Percentiles rank a stretch among this genome's conserved stretches.
Evolutionary conservation across 2,888 invertebrate genomes (phyloP).

Genomic region (Stenotaenia linearis): DNA sequence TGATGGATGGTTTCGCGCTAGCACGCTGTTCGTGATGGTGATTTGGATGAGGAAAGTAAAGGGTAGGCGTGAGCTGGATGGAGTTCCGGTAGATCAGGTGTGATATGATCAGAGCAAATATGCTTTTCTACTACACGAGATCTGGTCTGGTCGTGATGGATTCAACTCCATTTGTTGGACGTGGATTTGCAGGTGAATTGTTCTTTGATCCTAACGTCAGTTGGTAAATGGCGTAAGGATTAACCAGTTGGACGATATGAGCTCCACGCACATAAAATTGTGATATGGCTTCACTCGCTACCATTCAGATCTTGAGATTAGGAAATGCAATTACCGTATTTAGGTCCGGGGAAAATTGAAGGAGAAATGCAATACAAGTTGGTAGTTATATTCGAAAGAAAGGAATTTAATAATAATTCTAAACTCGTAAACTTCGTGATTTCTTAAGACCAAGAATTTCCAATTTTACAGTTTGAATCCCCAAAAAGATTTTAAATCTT

Average conservation of each 20-base stretch:
- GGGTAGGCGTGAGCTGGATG: not conserved
- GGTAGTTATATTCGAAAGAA: too few relatives aligned
- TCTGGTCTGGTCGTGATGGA: not conserved
- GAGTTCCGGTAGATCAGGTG: slow-evolving; percentile 22
- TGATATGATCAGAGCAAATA: slow-evolving; percentile 20
- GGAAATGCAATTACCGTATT: not conserved
- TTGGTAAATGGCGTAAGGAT: slow-evolving; percentile 8
- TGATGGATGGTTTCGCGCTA: not conserved
- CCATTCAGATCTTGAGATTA: not conserved
- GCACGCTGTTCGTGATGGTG: not conserved
- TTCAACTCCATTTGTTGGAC: slow-evolving; percentile 9
- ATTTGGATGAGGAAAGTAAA: not conserved
- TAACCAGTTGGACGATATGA: not conserved
- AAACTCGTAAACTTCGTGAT: too few relatives aligned
- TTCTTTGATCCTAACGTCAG: not conserved
- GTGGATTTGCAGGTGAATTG: slow-evolving; percentile 13
- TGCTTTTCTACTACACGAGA: not conserved
- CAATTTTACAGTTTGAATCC: too few relatives aligned
- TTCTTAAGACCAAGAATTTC: too few relatives aligned
- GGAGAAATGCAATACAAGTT: not conserved
- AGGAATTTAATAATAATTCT: too few relatives aligned
- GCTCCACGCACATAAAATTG: not conserved
- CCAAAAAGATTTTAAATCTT: too few relatives aligned
- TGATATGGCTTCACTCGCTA: not conserved
- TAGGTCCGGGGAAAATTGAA: not conserved